phyloP scores from a whole-genome alignment of 2,888 invertebrate species.

The Deroplatys truncata region DNA sequence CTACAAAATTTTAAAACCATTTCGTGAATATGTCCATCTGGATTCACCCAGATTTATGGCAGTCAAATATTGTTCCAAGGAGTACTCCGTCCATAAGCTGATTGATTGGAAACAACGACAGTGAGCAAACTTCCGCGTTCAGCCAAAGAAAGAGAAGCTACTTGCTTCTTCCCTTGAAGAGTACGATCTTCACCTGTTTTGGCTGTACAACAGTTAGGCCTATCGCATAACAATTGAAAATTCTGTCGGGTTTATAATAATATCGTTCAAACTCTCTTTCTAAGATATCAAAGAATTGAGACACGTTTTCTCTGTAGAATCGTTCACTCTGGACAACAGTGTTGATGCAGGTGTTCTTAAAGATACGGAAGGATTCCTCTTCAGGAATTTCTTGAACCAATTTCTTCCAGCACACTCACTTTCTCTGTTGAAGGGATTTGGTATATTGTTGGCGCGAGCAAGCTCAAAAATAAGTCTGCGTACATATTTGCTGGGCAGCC shows the following conservation, averaged over 20 bases:
- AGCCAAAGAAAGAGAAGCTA: slow-evolving; percentile 35
- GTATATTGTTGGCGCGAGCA: too few species aligned
- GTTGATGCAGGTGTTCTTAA: too few species aligned
- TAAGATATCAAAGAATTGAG: background rate
- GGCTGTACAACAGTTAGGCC: slow-evolving; percentile 37
- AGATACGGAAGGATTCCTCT: too few species aligned
- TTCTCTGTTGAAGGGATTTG: too few species aligned
- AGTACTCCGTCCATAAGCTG: slow-evolving; percentile 38
- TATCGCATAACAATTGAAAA: slow-evolving; percentile 40
- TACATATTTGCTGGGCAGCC: background rate
- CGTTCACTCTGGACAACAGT: too few species aligned
- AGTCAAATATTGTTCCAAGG: slow-evolving; percentile 35
- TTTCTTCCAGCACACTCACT: too few species aligned
- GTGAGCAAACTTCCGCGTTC: slow-evolving; percentile 32
- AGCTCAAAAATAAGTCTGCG: too few species aligned
- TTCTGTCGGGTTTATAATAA: background rate
- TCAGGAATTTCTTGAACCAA: too few species aligned
- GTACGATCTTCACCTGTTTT: slow-evolving; percentile 33
- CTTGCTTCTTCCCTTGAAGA: slow-evolving; percentile 38
- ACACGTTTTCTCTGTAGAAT: too few species aligned
- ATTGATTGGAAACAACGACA: slow-evolving; percentile 36
- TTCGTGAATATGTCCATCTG: slow-evolving; percentile 17
- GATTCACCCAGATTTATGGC: slow-evolving; percentile 35
- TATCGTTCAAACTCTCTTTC: background rate
- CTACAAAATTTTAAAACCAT: slow-evolving; percentile 26